A percentile compares a stretch with the other conserved stretches of the same genome.
Evolutionary conservation across 1,140 invertebrate species (phyloP).

Genomic region (Agrypnia vestita): DNA sequence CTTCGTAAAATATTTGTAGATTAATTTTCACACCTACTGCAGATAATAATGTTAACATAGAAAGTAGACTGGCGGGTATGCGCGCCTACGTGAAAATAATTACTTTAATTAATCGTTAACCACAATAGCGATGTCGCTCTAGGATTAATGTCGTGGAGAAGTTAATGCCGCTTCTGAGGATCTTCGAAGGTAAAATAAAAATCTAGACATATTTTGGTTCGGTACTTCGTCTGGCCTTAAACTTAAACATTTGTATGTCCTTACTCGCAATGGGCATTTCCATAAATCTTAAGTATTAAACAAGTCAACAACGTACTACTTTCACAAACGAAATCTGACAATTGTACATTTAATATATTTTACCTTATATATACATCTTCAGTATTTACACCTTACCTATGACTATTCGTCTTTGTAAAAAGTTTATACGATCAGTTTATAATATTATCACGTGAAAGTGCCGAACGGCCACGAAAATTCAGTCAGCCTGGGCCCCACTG

Average conservation of each 20-base stretch:
- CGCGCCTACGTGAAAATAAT: conserved; percentile 21
- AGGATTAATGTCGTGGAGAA: not conserved
- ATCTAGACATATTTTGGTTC: conserved; percentile 59
- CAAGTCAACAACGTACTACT: conserved; percentile 60
- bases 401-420: conserved; percentile 61
- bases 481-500: conserved; percentile 54
- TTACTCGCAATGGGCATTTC: conserved; percentile 51
- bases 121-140: not conserved
- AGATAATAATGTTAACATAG: conserved; percentile 14
- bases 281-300: conserved; percentile 57
- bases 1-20: conserved; percentile 31
- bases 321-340: conserved; percentile 60
- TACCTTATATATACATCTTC: conserved; percentile 57
- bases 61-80: not conserved
- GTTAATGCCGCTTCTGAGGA: conserved; percentile 39
- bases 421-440: conserved; percentile 49
- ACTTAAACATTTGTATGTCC: conserved; percentile 48
- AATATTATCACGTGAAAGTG: conserved; percentile 42
- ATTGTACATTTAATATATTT: conserved; percentile 57
- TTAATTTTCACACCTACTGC: conserved; percentile 14
- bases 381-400: conserved; percentile 59
- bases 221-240: conserved; percentile 59
- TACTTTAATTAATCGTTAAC: not conserved
- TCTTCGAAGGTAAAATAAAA: conserved; percentile 47
- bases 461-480: conserved; percentile 35